Base-by-base conservation (phyloP, 2,797 vertebrate genomes). In the Peromyscus aztecus region DNA sequence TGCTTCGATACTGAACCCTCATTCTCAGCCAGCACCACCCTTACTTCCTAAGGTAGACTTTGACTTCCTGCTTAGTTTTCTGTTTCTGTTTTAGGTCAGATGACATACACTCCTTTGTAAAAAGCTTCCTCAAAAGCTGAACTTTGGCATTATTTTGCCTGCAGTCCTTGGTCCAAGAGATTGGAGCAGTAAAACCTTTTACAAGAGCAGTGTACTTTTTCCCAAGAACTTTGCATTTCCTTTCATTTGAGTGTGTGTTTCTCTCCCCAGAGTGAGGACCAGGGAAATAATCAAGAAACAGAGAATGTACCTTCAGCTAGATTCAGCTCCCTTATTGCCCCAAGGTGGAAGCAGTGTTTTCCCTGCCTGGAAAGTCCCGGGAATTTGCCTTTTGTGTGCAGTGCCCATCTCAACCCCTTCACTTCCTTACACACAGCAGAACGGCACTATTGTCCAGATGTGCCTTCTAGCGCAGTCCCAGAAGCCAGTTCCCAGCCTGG, bases 111-210 rank as follows among this genome's bases (percentile, higher is more conserved):
- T 24, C 78, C 85, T 89, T 63, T 67, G 7, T 52, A 76, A 76
- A 63, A 12, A 3, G 40, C 67, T 90, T 96, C 90, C 82, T 93
- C 43, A 59, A 80, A 92, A 46, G 63, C 43, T 63, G 77, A 34
- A 96, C 90, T 83, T 96, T 76, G 78, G 57, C 85, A 85, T 80
- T 94, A n/a, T n/a, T n/a, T n/a, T n/a, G n/a, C 75, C 31, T 37
- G 34, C 49, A 77, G 46, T 31, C 31, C 2, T 27, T 34, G 37
- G 27, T 31, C 52, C 92, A 65, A 94, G 29, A 34, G 9, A 92
- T 92, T 46, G 76, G 88, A 97, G 57, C 11, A 90, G 89, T 96
- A 94, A 95, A 96, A 84, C 2, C n/a, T 92, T 80, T 91, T 65
- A 40, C 19, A 4, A 61, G 46, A 7, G 2, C 31, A 29, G 5